Conservation (phyloP, 2,113 vertebrate genomes). For the Neolamprologus falcicula region DNA sequence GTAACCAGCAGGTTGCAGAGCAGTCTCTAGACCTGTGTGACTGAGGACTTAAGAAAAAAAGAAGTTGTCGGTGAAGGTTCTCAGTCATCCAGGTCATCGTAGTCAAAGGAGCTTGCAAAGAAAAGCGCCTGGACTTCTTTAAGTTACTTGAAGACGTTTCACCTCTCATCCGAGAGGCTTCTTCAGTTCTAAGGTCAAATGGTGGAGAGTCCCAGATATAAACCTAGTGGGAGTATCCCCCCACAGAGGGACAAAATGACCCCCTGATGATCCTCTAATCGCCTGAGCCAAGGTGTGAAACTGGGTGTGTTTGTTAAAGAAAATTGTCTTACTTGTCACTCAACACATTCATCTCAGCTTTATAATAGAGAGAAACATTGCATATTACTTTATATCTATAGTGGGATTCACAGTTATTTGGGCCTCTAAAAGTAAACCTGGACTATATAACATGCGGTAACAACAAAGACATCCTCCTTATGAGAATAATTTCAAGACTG, state of each 20-base stretch:
- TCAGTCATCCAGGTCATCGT: too few relatives aligned
- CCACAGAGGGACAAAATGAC: too few relatives aligned
- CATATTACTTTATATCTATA: background rate
- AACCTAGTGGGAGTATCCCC: fast-evolving
- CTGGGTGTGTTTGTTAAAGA: background rate
- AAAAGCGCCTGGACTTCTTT: fast-evolving
- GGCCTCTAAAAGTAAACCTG: background rate
- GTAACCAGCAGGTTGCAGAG: background rate
- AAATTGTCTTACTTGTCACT: background rate
- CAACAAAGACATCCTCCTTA: background rate
- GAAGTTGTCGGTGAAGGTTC: too few relatives aligned
- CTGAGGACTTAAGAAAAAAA: background rate
- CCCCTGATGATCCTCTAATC: too few relatives aligned
- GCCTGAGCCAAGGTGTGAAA: too few relatives aligned
- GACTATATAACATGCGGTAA: background rate
- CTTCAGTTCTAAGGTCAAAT: too few relatives aligned
- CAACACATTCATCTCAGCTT: background rate
- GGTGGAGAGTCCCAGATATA: too few relatives aligned
- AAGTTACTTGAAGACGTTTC: too few relatives aligned
- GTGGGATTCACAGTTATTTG: background rate
- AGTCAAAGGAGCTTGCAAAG: too few relatives aligned
- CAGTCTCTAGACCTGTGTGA: background rate
- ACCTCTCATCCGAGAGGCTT: too few relatives aligned
- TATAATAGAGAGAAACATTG: background rate
- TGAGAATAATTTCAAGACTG: background rate